Evolutionary conservation across 2,113 vertebrate species (phyloP).

Genomic region (Leucosticte australis): DNA sequence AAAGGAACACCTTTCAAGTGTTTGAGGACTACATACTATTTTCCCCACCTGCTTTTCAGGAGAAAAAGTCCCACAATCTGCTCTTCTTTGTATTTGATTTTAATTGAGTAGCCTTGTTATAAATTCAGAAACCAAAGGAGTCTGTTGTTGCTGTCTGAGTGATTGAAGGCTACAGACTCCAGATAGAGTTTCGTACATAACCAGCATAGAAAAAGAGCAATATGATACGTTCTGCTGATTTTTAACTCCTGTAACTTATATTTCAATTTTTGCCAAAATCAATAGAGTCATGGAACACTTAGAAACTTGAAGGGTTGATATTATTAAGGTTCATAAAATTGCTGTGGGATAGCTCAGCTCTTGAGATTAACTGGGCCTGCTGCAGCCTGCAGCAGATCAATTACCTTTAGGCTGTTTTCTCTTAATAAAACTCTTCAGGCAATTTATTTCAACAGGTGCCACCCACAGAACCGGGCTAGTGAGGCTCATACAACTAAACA

Average conservation of each 20-base stretch:
- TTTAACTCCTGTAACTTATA: background rate
- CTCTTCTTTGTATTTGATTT: background rate
- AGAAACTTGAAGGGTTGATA: background rate
- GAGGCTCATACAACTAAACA: background rate
- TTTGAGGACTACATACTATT: background rate
- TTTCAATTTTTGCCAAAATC: slow-evolving; percentile 13
- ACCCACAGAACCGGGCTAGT: background rate
- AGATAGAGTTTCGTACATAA: background rate
- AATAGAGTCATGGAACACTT: background rate
- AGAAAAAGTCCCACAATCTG: background rate
- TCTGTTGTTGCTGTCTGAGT: background rate
- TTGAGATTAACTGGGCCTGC: background rate
- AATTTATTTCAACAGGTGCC: slow-evolving; percentile 5
- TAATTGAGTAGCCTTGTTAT: background rate
- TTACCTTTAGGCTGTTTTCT: slow-evolving; percentile 1
- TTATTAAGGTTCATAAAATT: background rate
- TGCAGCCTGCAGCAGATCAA: background rate
- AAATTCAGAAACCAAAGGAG: background rate
- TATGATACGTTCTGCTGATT: background rate
- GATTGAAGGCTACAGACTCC: background rate
- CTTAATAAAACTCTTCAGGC: background rate
- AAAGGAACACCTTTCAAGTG: background rate
- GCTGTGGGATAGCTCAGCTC: background rate
- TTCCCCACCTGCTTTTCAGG: background rate
- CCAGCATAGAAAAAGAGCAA: background rate